These are phyloP conservation scores for Peromyscus nudipes DNA, from an alignment of 2,797 vertebrate species.

Conservation along the genomic window DNA sequence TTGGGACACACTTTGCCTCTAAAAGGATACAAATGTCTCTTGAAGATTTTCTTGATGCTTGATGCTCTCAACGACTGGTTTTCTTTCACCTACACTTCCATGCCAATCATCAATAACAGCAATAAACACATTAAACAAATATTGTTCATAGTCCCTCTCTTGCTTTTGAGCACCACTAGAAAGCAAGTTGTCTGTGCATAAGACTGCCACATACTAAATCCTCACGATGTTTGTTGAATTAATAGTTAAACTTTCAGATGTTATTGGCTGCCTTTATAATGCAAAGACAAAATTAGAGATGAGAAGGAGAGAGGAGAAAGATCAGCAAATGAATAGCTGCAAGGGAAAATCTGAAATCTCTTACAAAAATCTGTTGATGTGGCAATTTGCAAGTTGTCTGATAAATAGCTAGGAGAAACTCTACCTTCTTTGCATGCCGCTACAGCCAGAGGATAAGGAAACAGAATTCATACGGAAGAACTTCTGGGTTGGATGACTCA, in stretches of 20 bases:
- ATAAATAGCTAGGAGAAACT: slow-evolving; percentile 53
- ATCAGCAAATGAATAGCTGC: slow-evolving; percentile 28
- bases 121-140: neutral
- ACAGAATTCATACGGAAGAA: neutral
- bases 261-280: slow-evolving; percentile 30
- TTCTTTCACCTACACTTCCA: neutral
- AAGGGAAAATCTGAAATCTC: slow-evolving; percentile 56
- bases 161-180: neutral
- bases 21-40: neutral
- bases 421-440: neutral
- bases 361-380: slow-evolving; percentile 62
- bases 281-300: slow-evolving; percentile 39
- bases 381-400: slow-evolving; percentile 67
- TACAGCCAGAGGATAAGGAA: slow-evolving; percentile 2
- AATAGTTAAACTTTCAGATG: slow-evolving; percentile 8
- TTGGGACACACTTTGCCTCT: neutral
- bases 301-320: neutral
- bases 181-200: neutral
- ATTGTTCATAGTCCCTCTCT: neutral
- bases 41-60: neutral
- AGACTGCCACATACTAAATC: neutral
- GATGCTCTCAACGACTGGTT: neutral
- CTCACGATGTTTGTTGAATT: neutral
- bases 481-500: slow-evolving; percentile 21
- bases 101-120: neutral